Evolutionary conservation across 2,888 invertebrate genomes (phyloP).

Genomic region (Melipona bicolor): DNA sequence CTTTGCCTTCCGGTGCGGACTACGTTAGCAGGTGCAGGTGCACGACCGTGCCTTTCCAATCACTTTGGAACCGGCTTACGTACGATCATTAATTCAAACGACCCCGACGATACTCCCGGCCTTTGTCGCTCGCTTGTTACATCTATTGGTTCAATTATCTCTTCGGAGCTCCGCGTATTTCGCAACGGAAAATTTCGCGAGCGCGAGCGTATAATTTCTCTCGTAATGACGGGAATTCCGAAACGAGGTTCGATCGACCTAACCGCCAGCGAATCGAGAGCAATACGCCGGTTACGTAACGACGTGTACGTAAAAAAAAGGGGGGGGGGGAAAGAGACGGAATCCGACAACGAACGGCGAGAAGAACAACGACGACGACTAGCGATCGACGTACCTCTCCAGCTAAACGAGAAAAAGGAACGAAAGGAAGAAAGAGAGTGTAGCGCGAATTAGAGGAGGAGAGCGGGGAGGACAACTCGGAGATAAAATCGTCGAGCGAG

Average conservation of each 20-base stretch:
- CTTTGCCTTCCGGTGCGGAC: slow-evolving; percentile 66
- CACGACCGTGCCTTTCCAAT: slow-evolving; percentile 8
- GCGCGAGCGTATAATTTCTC: not conserved
- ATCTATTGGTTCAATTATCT: not conserved
- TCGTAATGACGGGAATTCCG: not conserved
- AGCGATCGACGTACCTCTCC: slow-evolving; percentile 30
- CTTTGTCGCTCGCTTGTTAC: not conserved
- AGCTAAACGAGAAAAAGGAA: slow-evolving; percentile 29
- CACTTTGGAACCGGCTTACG: not conserved
- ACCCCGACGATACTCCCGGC: not conserved
- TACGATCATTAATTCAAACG: not conserved
- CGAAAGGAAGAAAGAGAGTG: slow-evolving; percentile 9
- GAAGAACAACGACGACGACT: slow-evolving; percentile 49
- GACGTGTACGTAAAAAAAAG: not conserved
- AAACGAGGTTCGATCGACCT: slow-evolving; percentile 14
- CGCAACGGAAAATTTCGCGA: not conserved
- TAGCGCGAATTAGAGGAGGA: slow-evolving; percentile 9
- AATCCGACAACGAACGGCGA: slow-evolving; percentile 46
- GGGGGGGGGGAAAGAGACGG: slow-evolving; percentile 1
- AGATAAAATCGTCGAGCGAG: slow-evolving; percentile 66
- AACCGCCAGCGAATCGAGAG: slow-evolving; percentile 31
- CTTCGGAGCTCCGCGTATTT: not conserved
- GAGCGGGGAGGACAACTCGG: slow-evolving; percentile 9
- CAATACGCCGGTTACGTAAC: slow-evolving; percentile 5
- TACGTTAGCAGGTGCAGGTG: slow-evolving; percentile 32